Percentiles rank a stretch among this genome's conserved stretches.
These are phyloP conservation scores for Caenorhabditis remanei DNA, from an alignment of 1,140 invertebrate genomes.

Conservation along the genomic window DNA sequence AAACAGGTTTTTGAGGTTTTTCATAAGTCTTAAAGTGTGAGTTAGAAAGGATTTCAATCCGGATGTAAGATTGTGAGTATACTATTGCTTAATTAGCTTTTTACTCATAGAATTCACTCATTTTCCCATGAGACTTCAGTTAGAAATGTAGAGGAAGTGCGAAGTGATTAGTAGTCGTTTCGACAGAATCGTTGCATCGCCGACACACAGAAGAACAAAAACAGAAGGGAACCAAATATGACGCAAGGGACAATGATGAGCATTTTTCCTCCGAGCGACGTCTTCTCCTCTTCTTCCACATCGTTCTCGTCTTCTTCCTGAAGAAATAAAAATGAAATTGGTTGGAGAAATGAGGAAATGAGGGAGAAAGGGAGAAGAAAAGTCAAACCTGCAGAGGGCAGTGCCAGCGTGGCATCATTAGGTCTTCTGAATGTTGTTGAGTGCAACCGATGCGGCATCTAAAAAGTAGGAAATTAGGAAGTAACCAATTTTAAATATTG, in stretches of 20 bases:
- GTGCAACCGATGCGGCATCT: constrained; percentile 58
- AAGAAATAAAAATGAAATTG: neutral
- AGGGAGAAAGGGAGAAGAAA: constrained; percentile 1
- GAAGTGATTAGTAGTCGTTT: constrained; percentile 42
- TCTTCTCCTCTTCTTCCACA: constrained; percentile 59
- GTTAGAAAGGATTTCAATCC: no score
- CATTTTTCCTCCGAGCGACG: constrained; percentile 45
- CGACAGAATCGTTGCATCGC: constrained; percentile 58
- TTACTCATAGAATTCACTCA: no score
- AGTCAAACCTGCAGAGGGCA: constrained; percentile 54
- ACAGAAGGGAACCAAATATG: constrained; percentile 45
- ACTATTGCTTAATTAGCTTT: no score
- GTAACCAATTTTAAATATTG: no score
- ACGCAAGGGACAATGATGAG: constrained; percentile 57
- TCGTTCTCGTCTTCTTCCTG: constrained; percentile 56
- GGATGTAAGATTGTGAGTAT: no score
- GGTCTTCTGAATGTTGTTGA: constrained; percentile 58
- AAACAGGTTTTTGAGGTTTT: no score
- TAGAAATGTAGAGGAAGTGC: no score
- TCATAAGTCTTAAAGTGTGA: no score
- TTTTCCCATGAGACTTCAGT: no score
- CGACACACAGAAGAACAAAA: constrained; percentile 56
- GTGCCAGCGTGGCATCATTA: constrained; percentile 62
- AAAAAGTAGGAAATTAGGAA: neutral
- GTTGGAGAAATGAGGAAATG: neutral